A percentile compares a stretch with the other conserved stretches of the same genome.
These are phyloP conservation scores for Mycalesis mineus DNA, from an alignment of 2,888 invertebrate species.

Conservation along the genomic window DNA sequence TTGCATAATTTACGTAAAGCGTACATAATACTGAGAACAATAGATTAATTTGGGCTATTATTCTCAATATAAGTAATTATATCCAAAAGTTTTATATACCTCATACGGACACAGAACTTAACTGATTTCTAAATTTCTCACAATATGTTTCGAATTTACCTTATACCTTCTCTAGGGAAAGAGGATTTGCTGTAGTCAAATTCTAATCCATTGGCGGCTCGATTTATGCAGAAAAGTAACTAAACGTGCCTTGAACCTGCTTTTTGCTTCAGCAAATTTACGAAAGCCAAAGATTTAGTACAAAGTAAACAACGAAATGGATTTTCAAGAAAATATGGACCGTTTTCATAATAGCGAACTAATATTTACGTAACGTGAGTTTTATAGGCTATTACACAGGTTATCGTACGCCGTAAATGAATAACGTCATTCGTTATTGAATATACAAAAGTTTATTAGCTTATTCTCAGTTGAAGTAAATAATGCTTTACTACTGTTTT, in stretches of 20 bases:
- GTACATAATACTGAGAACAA: too few species aligned
- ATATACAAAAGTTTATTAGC: constrained; percentile 21
- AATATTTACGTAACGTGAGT: constrained; percentile 32
- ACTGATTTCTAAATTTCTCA: too few species aligned
- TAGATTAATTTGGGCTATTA: too few species aligned
- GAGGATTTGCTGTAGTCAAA: too few species aligned
- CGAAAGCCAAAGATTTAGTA: not conserved
- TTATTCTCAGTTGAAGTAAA: constrained; percentile 14
- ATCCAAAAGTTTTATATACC: too few species aligned
- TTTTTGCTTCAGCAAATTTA: not conserved
- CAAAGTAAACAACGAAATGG: not conserved
- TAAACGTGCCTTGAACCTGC: not conserved
- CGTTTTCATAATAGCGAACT: constrained; percentile 23
- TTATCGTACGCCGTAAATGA: constrained; percentile 34
- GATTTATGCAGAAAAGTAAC: not conserved
- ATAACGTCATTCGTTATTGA: constrained; percentile 32
- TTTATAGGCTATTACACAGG: constrained; percentile 33
- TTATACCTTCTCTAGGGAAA: too few species aligned
- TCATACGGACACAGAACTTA: too few species aligned
- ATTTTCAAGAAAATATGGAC: constrained; percentile 22
- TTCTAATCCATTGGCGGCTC: not conserved
- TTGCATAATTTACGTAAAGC: too few species aligned
- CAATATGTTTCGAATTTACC: too few species aligned
- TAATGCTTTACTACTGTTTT: constrained; percentile 7
- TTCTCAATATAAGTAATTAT: too few species aligned